Conservation (phyloP, 2,797 vertebrate genomes). For the Morelia viridis region DNA sequence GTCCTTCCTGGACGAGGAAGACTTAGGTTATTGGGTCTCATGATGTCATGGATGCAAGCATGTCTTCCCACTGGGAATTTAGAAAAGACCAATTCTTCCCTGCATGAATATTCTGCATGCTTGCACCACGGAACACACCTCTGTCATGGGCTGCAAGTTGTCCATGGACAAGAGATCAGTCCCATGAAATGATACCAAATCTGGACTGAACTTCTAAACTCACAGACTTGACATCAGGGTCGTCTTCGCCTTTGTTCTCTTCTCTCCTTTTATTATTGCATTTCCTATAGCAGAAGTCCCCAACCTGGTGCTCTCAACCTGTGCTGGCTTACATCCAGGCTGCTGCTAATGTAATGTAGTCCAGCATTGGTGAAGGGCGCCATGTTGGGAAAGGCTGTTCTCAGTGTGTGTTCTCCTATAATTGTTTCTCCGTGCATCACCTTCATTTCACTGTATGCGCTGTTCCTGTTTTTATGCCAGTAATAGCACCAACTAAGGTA, state of each 20-base stretch:
- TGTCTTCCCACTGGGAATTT: background rate
- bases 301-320: too few species aligned
- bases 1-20: background rate
- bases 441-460: background rate
- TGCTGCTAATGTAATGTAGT: too few species aligned
- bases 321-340: too few species aligned
- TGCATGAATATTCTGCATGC: too few species aligned
- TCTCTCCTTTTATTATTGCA: background rate
- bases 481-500: background rate
- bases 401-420: accelerated
- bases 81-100: background rate
- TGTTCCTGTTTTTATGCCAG: background rate
- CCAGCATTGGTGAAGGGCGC: too few species aligned
- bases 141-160: background rate
- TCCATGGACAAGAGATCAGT: too few species aligned
- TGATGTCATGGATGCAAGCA: too few species aligned
- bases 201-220: background rate
- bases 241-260: background rate
- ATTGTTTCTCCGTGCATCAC: slow-evolving; percentile 6
- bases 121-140: background rate
- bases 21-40: background rate
- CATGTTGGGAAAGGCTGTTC: background rate
- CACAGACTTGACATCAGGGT: slow-evolving; percentile 47
- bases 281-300: too few species aligned
- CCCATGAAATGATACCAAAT: too few species aligned